These are phyloP conservation scores for Tribolium madens DNA, from an alignment of 1,140 invertebrate species.

Conservation along the genomic window DNA sequence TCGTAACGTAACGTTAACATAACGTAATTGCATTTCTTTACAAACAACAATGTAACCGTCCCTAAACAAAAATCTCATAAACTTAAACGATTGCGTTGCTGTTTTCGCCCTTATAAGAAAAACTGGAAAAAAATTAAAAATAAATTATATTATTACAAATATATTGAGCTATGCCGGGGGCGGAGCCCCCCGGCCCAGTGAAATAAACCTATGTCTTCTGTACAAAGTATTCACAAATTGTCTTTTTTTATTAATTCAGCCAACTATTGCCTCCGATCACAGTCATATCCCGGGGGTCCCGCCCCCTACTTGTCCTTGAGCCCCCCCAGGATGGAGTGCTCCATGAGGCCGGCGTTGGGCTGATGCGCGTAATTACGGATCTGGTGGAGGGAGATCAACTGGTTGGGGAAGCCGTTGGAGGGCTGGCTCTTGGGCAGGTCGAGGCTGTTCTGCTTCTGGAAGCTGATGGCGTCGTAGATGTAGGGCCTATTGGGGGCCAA, in stretches of 20 bases:
- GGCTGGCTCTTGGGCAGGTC: constrained; percentile 65
- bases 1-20: constrained; percentile 41
- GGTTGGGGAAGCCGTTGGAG: constrained; percentile 89
- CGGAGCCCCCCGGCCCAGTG: background rate
- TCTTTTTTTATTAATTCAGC: constrained; percentile 23
- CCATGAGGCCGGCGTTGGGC: constrained; percentile 75
- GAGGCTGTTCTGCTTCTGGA: constrained; percentile 73
- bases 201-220: constrained; percentile 29
- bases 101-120: constrained; percentile 10
- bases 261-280: constrained; percentile 28
- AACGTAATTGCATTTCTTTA: constrained; percentile 42
- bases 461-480: constrained; percentile 93
- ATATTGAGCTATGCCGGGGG: constrained; percentile 26
- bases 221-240: constrained; percentile 35
- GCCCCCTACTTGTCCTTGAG: constrained; percentile 69
- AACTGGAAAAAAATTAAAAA: constrained; percentile 31
- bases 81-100: constrained; percentile 23
- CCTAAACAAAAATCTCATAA: background rate
- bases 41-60: constrained; percentile 35
- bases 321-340: constrained; percentile 69
- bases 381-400: constrained; percentile 95
- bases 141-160: constrained; percentile 38
- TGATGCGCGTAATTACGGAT: constrained; percentile 97
- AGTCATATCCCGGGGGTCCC: background rate
- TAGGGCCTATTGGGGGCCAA: constrained; percentile 83